A percentile compares a stretch with the other conserved stretches of the same genome.
phyloP scores from a whole-genome alignment of 2,113 vertebrate genomes.

The Taxidea taxus region DNA sequence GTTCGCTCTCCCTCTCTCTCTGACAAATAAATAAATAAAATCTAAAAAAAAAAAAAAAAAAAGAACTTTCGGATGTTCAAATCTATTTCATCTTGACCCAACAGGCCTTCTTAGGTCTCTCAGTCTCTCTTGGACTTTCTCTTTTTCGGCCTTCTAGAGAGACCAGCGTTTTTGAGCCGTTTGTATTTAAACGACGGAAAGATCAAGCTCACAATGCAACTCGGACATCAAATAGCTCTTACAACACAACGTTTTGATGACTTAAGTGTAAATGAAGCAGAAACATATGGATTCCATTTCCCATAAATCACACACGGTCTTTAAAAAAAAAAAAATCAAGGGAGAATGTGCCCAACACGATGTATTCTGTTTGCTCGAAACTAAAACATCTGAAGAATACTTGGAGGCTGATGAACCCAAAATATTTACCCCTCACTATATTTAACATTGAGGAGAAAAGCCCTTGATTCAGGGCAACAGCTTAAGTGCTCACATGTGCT shows the following conservation, averaged over 20 bases:
- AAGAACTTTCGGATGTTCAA: neutral
- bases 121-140: neutral
- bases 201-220: neutral
- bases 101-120: neutral
- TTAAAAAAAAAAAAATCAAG: slow-evolving; percentile 32
- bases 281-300: slow-evolving; percentile 74
- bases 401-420: slow-evolving; percentile 62
- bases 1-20: too few relatives aligned
- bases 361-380: slow-evolving; percentile 50
- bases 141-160: neutral
- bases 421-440: slow-evolving; percentile 67
- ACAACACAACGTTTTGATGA: slow-evolving; percentile 62
- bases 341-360: neutral
- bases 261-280: slow-evolving; percentile 65
- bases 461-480: slow-evolving; percentile 38
- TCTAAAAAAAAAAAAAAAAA: too few relatives aligned
- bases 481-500: slow-evolving; percentile 54
- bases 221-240: slow-evolving; percentile 61
- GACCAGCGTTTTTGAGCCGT: neutral
- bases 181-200: neutral
- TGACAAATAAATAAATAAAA: too few relatives aligned
- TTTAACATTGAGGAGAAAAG: neutral
- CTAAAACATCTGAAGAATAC: slow-evolving; percentile 65
- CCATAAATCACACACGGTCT: slow-evolving; percentile 48
- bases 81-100: slow-evolving; percentile 27